These are phyloP conservation scores for Malacoctenus gilli DNA, from an alignment of 2,797 vertebrate genomes.

Conservation along the genomic window DNA sequence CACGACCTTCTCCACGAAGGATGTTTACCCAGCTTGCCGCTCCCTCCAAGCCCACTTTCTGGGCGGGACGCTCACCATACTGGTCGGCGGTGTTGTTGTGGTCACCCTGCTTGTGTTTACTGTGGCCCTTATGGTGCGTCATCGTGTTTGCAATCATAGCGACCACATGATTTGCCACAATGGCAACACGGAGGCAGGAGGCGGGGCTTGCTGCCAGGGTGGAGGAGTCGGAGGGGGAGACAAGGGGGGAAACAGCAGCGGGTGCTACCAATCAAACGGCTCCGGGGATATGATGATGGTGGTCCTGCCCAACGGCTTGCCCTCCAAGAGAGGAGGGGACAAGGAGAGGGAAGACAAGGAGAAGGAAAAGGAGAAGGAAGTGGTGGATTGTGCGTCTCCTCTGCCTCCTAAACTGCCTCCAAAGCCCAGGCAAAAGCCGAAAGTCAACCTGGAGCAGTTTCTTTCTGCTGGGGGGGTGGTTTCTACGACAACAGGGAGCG, in stretches of 20 bases:
- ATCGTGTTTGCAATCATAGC: constrained; percentile 83
- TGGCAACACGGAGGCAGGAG: constrained; percentile 68
- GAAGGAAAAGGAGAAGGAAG: constrained; percentile 67
- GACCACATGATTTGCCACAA: constrained; percentile 76
- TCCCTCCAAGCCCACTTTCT: constrained; percentile 91
- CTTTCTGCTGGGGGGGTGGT: constrained; percentile 75
- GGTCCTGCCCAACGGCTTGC: constrained; percentile 79
- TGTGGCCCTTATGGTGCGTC: constrained; percentile 90
- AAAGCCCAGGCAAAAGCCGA: constrained; percentile 78
- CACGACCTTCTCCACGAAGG: constrained; percentile 88
- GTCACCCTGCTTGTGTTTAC: constrained; percentile 92
- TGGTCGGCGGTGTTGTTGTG: constrained; percentile 90
- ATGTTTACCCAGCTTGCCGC: constrained; percentile 88
- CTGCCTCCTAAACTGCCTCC: constrained; percentile 74
- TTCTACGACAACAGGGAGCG: constrained; percentile 60
- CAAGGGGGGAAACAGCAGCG: constrained; percentile 78
- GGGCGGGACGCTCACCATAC: constrained; percentile 90
- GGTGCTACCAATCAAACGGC: constrained; percentile 76
- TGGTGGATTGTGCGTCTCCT: constrained; percentile 52
- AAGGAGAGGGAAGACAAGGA: constrained; percentile 64
- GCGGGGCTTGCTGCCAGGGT: constrained; percentile 79
- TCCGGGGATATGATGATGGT: constrained; percentile 86
- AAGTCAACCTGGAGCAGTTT: constrained; percentile 77
- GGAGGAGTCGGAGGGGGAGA: constrained; percentile 83
- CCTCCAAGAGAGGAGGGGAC: constrained; percentile 71